Conservation (phyloP, 2,888 invertebrate species). For the Camptogramma bilineatum region DNA sequence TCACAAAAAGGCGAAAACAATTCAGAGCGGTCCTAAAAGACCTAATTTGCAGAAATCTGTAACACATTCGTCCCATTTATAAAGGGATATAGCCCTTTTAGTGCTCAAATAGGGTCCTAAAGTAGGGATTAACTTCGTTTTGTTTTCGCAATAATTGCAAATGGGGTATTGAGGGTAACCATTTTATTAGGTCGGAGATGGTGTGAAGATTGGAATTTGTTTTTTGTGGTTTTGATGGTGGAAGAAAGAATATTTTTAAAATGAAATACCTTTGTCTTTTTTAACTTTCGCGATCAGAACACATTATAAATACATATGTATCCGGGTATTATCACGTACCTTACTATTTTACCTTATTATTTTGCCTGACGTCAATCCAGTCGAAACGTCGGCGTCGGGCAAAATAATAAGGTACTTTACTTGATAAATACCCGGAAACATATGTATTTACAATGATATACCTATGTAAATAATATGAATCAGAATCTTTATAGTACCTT, state of each 20-base stretch:
- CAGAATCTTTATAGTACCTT: no score
- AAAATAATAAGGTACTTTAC: no score
- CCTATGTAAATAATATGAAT: no score
- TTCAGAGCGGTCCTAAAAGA: slow-evolving; percentile 12
- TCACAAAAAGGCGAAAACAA: slow-evolving; percentile 20
- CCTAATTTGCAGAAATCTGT: slow-evolving; percentile 29
- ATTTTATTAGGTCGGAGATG: slow-evolving; percentile 11
- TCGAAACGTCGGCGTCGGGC: no score
- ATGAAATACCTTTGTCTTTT: not conserved
- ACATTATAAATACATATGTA: no score
- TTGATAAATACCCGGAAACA: no score
- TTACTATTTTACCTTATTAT: no score
- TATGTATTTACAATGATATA: no score
- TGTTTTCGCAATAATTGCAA: slow-evolving; percentile 32
- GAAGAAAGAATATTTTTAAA: not conserved
- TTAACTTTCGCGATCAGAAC: no score
- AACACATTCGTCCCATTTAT: slow-evolving; percentile 12
- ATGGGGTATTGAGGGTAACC: slow-evolving; percentile 16
- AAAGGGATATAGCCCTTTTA: slow-evolving; percentile 31
- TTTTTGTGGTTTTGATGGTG: not conserved
- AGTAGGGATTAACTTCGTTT: slow-evolving; percentile 29
- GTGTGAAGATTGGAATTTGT: slow-evolving; percentile 6
- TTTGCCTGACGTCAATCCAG: no score
- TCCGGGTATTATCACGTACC: no score
- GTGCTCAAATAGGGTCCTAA: slow-evolving; percentile 29